Percentiles rank a stretch among this genome's conserved stretches.
Evolutionary conservation across 2,113 vertebrate species (phyloP).

Genomic region (pig (Sus scrofa)): DNA sequence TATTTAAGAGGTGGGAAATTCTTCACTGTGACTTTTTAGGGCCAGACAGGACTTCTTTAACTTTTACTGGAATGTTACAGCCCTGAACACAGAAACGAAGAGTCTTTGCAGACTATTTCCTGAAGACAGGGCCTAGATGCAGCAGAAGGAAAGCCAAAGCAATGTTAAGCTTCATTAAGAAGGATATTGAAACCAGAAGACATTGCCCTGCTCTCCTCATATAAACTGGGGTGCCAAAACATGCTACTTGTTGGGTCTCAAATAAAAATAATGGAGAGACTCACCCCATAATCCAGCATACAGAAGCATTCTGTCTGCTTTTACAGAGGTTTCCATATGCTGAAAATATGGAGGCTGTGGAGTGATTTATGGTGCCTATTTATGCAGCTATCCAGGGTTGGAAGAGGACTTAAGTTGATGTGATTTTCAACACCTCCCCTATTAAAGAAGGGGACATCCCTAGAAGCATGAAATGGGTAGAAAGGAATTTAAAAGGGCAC

Average conservation of each 20-base stretch:
- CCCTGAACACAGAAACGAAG: constrained; percentile 34
- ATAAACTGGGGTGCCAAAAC: neutral
- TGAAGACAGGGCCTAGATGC: neutral
- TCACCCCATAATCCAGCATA: neutral
- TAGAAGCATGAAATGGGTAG: neutral
- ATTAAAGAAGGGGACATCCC: neutral
- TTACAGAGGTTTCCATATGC: neutral
- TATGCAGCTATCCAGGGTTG: neutral
- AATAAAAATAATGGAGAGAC: neutral
- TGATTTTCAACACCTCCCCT: neutral
- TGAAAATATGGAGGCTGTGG: neutral
- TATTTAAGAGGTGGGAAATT: constrained; percentile 58
- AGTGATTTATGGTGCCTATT: neutral
- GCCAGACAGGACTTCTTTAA: constrained; percentile 37
- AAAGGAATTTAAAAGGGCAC: neutral
- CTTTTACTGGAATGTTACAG: constrained; percentile 50
- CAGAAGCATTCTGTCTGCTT: neutral
- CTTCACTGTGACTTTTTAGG: constrained; percentile 52
- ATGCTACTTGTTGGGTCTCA: neutral
- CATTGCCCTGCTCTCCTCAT: neutral
- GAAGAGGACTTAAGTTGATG: neutral
- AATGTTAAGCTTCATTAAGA: neutral
- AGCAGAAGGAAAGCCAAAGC: neutral
- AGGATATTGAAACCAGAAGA: neutral
- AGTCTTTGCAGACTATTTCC: constrained; percentile 30